phyloP scores from a whole-genome alignment of 2,113 vertebrate species.

The Dicerorhinus sumatrensis region DNA sequence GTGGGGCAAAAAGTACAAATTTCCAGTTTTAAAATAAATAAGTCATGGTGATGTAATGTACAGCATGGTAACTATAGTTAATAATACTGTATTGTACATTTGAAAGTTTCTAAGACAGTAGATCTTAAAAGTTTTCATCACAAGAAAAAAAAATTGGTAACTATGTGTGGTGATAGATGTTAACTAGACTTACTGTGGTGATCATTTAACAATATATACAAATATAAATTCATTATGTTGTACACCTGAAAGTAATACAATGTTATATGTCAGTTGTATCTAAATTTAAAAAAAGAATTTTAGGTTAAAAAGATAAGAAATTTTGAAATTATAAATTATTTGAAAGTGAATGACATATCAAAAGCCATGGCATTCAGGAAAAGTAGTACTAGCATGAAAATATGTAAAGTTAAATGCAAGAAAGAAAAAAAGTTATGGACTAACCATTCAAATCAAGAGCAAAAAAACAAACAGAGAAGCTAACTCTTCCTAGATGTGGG shows the following conservation, averaged over 20 bases:
- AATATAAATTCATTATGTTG: neutral
- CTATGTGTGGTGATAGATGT: neutral
- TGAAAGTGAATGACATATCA: neutral
- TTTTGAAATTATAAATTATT: neutral
- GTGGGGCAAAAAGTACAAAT: neutral
- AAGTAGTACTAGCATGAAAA: neutral
- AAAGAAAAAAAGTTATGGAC: neutral
- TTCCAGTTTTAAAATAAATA: neutral
- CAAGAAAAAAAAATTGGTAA: neutral
- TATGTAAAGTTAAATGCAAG: neutral
- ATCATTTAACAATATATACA: neutral
- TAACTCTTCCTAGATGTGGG: neutral
- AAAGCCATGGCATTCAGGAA: neutral
- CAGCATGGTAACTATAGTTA: neutral
- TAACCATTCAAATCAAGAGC: neutral
- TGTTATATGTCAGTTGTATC: neutral
- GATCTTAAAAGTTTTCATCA: neutral
- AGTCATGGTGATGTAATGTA: neutral
- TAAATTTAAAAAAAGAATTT: neutral
- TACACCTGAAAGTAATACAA: neutral
- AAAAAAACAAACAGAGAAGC: neutral
- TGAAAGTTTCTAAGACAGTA: neutral
- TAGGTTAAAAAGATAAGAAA: neutral
- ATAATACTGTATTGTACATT: neutral
- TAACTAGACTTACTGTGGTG: neutral